A percentile compares a stretch with the other conserved stretches of the same genome.
These are phyloP conservation scores for Nomada goodeniana DNA, from an alignment of 2,888 invertebrate genomes.

Conservation along the genomic window DNA sequence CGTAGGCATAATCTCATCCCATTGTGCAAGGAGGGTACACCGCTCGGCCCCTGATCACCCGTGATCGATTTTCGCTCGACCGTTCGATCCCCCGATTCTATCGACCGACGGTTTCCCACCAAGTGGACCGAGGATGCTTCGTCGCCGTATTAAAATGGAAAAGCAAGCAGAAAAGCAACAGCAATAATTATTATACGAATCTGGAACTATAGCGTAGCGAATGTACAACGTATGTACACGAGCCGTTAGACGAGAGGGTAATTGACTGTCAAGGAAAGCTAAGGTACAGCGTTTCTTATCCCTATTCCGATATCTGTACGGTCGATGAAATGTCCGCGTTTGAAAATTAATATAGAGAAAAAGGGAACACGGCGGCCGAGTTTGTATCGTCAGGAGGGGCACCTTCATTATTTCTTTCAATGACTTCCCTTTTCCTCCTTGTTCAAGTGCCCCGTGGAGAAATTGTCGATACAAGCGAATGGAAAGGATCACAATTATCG, in stretches of 20 bases:
- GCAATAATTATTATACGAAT: too few species aligned
- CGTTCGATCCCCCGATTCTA: not conserved
- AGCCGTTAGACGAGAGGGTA: slow-evolving; percentile 55
- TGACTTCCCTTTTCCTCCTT: not conserved
- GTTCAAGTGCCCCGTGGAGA: slow-evolving; percentile 18
- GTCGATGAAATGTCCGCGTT: slow-evolving; percentile 1
- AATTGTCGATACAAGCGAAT: slow-evolving; percentile 45
- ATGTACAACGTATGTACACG: slow-evolving; percentile 10
- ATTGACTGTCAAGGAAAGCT: slow-evolving; percentile 43
- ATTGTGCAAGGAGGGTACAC: not conserved
- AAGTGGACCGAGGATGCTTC: not conserved
- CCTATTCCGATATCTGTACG: slow-evolving; percentile 17
- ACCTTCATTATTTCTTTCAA: slow-evolving; percentile 34
- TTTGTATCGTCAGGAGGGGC: not conserved
- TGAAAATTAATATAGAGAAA: not conserved
- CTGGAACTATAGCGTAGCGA: slow-evolving; percentile 18
- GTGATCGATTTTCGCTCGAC: not conserved
- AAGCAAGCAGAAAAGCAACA: slow-evolving; percentile 7
- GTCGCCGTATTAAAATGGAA: slow-evolving; percentile 9
- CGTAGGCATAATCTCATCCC: slow-evolving; percentile 5
- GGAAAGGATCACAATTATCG: slow-evolving; percentile 62
- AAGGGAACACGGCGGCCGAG: not conserved
- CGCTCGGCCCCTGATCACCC: not conserved
- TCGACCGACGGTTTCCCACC: not conserved
- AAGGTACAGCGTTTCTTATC: slow-evolving; percentile 6